A percentile compares a stretch with the other conserved stretches of the same genome.
These are phyloP conservation scores for Parauchenoglanis ngamensis DNA, from an alignment of 2,797 vertebrate species.

Conservation along the genomic window DNA sequence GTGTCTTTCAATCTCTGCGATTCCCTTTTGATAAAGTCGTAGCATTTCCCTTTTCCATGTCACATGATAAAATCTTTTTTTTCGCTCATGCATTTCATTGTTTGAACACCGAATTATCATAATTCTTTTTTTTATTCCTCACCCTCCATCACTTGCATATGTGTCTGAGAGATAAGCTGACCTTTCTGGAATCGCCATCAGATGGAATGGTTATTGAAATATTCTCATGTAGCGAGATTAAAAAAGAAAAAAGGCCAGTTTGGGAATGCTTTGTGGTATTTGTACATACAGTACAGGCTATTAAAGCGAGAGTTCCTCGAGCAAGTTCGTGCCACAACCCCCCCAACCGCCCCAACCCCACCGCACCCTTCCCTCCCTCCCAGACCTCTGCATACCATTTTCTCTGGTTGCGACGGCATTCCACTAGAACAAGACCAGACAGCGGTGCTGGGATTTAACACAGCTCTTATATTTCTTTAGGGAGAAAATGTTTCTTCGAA, in stretches of 20 bases:
- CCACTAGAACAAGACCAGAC: constrained; percentile 70
- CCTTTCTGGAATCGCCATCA: constrained; percentile 90
- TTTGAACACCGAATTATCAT: constrained; percentile 78
- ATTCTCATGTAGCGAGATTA: constrained; percentile 80
- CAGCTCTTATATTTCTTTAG: constrained; percentile 58
- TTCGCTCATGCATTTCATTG: constrained; percentile 81
- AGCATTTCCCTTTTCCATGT: constrained; percentile 47
- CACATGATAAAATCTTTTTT: constrained; percentile 83
- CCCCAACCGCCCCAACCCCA: background rate
- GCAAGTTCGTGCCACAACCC: background rate
- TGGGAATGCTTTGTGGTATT: constrained; percentile 66
- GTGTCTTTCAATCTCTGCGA: constrained; percentile 79
- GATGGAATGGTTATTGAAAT: constrained; percentile 83
- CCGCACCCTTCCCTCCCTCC: background rate
- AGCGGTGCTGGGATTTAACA: constrained; percentile 65
- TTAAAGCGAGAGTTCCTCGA: constrained; percentile 58
- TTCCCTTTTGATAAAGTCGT: constrained; percentile 68
- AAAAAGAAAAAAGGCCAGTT: constrained; percentile 61
- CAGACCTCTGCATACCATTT: constrained; percentile 53
- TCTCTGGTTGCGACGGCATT: constrained; percentile 64
- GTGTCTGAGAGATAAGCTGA: constrained; percentile 84
- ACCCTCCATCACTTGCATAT: constrained; percentile 77
- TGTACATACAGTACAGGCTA: constrained; percentile 64
- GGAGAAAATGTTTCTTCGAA: constrained; percentile 59
- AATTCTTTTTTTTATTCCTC: constrained; percentile 62